Evolutionary conservation across 2,797 vertebrate genomes (phyloP).

Genomic region (Etheostoma perlongum): DNA sequence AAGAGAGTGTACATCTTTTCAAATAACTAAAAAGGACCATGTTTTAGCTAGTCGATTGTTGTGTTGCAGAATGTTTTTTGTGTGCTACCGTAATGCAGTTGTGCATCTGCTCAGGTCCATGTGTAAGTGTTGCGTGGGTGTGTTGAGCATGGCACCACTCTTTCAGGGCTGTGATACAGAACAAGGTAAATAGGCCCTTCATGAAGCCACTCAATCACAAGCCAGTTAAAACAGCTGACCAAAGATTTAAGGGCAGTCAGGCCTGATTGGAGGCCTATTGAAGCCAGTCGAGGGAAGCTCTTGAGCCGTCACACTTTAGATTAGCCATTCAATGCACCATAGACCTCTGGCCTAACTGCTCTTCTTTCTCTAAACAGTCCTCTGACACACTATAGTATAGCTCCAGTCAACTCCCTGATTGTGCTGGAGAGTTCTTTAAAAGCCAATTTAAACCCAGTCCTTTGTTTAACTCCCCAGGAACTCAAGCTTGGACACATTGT

Average conservation of each 20-base stretch:
- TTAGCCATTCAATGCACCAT: slow-evolving; percentile 76
- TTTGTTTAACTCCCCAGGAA: slow-evolving; percentile 77
- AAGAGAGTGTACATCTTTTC: background rate
- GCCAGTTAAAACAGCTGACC: slow-evolving; percentile 80
- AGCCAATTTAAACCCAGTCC: slow-evolving; percentile 72
- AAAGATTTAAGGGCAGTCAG: slow-evolving; percentile 72
- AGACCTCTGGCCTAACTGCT: slow-evolving; percentile 65
- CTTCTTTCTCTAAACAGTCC: slow-evolving; percentile 65
- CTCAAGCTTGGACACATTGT: slow-evolving; percentile 63
- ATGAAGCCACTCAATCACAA: slow-evolving; percentile 83
- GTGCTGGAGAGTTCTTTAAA: slow-evolving; percentile 77
- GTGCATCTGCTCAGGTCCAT: slow-evolving; percentile 59
- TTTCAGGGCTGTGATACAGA: slow-evolving; percentile 65
- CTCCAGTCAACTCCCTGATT: slow-evolving; percentile 70
- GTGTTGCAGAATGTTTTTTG: slow-evolving; percentile 28
- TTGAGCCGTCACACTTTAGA: slow-evolving; percentile 76
- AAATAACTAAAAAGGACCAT: slow-evolving; percentile 2
- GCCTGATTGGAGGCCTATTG: slow-evolving; percentile 74
- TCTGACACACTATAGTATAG: slow-evolving; percentile 69
- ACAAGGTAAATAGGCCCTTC: slow-evolving; percentile 81
- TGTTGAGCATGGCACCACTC: slow-evolving; percentile 68
- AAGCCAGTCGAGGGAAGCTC: slow-evolving; percentile 65
- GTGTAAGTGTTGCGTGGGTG: slow-evolving; percentile 59
- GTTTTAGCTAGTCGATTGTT: background rate
- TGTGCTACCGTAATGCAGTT: slow-evolving; percentile 39